phyloP scores from a whole-genome alignment of 2,888 invertebrate genomes.

The Agriopis aurantiaria region DNA sequence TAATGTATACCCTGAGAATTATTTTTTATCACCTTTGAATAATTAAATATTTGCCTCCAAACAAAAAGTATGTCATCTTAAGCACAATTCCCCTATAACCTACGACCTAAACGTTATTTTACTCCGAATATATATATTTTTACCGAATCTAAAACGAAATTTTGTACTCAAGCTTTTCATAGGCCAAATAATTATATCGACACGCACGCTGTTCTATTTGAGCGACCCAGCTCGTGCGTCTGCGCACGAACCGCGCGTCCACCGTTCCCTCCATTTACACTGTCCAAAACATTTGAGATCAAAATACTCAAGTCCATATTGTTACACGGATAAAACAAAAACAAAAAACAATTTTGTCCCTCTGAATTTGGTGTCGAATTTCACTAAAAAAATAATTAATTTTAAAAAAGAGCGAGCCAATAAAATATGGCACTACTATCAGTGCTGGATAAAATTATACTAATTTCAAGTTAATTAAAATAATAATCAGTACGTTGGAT shows the following conservation, averaged over 20 bases:
- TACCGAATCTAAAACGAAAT: constrained; percentile 51
- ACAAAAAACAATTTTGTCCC: constrained; percentile 65
- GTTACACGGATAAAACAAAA: constrained; percentile 69
- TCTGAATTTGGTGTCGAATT: constrained; percentile 84
- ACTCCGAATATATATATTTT: constrained; percentile 27
- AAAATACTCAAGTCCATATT: constrained; percentile 75
- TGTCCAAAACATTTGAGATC: constrained; percentile 80
- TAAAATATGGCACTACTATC: constrained; percentile 84
- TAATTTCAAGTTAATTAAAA: constrained; percentile 74
- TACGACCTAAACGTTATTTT: constrained; percentile 37
- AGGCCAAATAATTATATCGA: constrained; percentile 60
- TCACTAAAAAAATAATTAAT: constrained; percentile 77
- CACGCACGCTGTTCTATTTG: constrained; percentile 49
- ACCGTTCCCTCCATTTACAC: constrained; percentile 53
- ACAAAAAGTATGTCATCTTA: too few relatives aligned
- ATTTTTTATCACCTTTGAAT: too few relatives aligned
- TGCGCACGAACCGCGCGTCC: constrained; percentile 49
- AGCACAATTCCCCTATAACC: too few relatives aligned
- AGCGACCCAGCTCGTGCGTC: background rate
- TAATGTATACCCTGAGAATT: too few relatives aligned
- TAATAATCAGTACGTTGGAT: constrained; percentile 85
- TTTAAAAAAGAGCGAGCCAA: constrained; percentile 74
- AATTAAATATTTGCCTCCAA: too few relatives aligned
- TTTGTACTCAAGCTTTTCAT: constrained; percentile 74
- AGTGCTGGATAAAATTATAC: constrained; percentile 81